Evolutionary conservation across 1,140 invertebrate genomes (phyloP).

Genomic region (Bombus picipes): DNA sequence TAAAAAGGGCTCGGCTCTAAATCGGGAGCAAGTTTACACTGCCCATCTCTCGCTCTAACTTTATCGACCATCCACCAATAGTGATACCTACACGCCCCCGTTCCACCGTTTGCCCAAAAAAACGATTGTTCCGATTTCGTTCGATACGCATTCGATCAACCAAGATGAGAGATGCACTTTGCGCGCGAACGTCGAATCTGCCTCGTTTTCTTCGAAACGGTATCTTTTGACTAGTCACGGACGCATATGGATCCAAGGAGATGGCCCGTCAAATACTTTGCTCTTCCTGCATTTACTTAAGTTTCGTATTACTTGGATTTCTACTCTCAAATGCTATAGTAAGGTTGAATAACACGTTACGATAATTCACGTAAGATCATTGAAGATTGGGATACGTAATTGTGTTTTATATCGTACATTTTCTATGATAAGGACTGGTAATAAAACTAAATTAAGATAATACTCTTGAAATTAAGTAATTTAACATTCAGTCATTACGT

Average conservation of each 20-base stretch:
- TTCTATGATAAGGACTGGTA: too few relatives aligned
- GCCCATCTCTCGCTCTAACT: slow-evolving; percentile 64
- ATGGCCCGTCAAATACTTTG: background rate
- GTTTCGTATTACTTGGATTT: too few relatives aligned
- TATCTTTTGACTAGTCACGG: background rate
- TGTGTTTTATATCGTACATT: too few relatives aligned
- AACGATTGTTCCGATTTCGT: background rate
- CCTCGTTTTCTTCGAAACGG: too few relatives aligned
- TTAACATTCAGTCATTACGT: too few relatives aligned
- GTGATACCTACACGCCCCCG: slow-evolving; percentile 30
- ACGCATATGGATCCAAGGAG: background rate
- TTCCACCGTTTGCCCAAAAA: slow-evolving; percentile 5
- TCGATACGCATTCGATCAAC: background rate
- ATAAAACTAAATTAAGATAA: too few relatives aligned
- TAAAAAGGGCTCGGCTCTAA: slow-evolving; percentile 71
- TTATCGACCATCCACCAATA: slow-evolving; percentile 64
- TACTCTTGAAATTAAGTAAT: too few relatives aligned
- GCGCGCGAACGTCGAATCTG: background rate
- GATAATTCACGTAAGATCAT: too few relatives aligned
- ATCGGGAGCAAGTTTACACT: slow-evolving; percentile 69
- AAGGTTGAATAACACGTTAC: too few relatives aligned
- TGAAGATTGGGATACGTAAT: too few relatives aligned
- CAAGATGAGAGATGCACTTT: slow-evolving; percentile 26
- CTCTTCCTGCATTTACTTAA: background rate
- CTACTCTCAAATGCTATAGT: too few relatives aligned